Evolutionary conservation across 2,888 invertebrate species (phyloP), one percentile per base, ranked within the genome.

Genomic region (Oscheius onirici): DNA sequence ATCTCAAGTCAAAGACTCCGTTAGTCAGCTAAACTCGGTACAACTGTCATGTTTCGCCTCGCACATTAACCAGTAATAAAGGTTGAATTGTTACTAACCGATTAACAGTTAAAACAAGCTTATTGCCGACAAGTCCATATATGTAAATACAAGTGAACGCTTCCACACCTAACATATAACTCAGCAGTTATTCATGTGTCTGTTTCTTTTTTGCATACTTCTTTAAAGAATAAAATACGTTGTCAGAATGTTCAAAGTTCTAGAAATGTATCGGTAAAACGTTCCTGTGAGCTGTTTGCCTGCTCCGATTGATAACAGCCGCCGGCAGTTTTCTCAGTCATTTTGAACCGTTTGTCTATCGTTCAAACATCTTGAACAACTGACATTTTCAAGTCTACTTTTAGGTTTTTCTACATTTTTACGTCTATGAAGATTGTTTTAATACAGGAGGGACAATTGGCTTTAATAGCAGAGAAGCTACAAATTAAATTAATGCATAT

Each of bases 21-120:
- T 49, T 63, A 63, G 63, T 63, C 63, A 63, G 63, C 63, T 58
- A 49, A 58, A 58, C 58, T 58, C 41, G 63, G 63, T 63, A 63
- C 63, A 63, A 49, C 63, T 63, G 34, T 63, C 49, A 49, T 63
- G 63, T 63, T 24, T 49, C 46, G 46, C 49, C 49, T 63, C 26
- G 26, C 46, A 34, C 46, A 58, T 58, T 58, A 58, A 58, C 58
- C 58, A 63, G 11, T 63, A 63, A 63, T 63, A 63, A 63, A 63
- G 63, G 63, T 63, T 63, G 24, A 46, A 63, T 49, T 63, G 63
- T 63, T 63, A 49, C 63, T 63, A 63, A 63, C 49, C 63, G 49
- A 63, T 46, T 63, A 63, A 63, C 63, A 63, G 22, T 41, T 15
- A 34, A n/a, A 41, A 34, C 58, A 58, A 8, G n/a, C 34, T 34